Conservation (phyloP, 2,113 vertebrate genomes). For the Quiscalus mexicanus region DNA sequence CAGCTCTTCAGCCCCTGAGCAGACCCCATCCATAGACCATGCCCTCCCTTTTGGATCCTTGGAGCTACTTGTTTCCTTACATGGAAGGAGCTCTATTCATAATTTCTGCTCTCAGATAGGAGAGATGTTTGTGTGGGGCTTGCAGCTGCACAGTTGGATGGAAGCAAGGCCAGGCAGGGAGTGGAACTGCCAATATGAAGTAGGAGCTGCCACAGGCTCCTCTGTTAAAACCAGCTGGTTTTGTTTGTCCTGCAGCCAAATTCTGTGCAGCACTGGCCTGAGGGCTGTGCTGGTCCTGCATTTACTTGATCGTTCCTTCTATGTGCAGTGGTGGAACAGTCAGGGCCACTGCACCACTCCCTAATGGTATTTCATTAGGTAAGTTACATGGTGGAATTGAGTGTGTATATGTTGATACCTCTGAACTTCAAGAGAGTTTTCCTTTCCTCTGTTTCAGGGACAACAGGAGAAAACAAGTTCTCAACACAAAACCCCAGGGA, state of each 20-base stretch:
- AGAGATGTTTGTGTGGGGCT: neutral
- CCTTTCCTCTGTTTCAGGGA: neutral
- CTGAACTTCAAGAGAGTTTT: neutral
- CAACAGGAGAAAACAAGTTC: neutral
- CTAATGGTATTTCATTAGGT: neutral
- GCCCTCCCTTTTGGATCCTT: neutral
- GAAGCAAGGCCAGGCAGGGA: neutral
- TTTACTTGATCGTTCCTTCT: accelerated
- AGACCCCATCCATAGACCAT: neutral
- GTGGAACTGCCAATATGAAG: accelerated
- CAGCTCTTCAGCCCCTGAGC: accelerated
- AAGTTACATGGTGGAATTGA: neutral
- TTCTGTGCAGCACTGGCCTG: neutral
- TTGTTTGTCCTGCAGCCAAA: neutral
- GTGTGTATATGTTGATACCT: neutral
- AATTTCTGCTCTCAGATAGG: neutral
- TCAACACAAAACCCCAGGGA: neutral
- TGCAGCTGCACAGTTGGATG: neutral
- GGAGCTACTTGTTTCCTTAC: neutral
- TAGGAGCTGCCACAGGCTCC: neutral
- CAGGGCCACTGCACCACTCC: neutral
- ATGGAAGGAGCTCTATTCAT: neutral
- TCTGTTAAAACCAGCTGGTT: neutral
- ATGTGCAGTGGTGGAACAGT: neutral
- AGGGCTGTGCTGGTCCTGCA: neutral